A percentile compares a stretch with the other conserved stretches of the same genome.
Evolutionary conservation across 2,113 vertebrate species (phyloP).

Genomic region (Artemisiospiza belli): DNA sequence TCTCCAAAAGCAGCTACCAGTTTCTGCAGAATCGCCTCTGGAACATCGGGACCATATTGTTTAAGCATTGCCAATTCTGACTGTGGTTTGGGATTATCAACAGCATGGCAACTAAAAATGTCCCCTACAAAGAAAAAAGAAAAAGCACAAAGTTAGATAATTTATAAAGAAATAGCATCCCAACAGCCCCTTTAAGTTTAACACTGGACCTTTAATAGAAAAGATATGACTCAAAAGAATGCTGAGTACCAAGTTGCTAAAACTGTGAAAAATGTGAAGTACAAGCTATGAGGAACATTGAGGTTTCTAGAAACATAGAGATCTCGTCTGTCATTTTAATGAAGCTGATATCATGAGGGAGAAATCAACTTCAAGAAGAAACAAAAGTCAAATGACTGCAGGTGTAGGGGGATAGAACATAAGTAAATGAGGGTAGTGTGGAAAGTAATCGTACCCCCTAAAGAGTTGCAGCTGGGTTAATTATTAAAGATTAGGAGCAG

Average conservation of each 20-base stretch:
- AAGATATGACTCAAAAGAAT: neutral
- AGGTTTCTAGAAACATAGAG: neutral
- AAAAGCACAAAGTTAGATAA: neutral
- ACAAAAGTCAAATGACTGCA: neutral
- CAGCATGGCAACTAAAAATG: constrained; percentile 97
- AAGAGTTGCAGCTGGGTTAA: no score
- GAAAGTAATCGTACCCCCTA: no score
- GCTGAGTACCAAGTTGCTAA: neutral
- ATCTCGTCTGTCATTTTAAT: neutral
- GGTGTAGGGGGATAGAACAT: no score
- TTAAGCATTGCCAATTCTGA: constrained; percentile 94
- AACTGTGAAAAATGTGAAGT: neutral
- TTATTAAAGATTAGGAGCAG: no score
- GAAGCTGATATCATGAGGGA: neutral
- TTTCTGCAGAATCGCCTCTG: constrained; percentile 84
- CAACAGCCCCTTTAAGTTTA: neutral
- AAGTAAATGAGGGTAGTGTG: no score
- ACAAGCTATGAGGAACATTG: neutral
- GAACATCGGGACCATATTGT: constrained; percentile 90
- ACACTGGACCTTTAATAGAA: neutral
- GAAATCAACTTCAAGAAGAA: neutral
- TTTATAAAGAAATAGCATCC: neutral
- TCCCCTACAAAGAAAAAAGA: constrained; percentile 79
- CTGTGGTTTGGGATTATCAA: constrained; percentile 93
- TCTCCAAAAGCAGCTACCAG: constrained; percentile 95